Evolutionary conservation across 2,113 vertebrate species (phyloP).

Genomic region (Alethe diademata): DNA sequence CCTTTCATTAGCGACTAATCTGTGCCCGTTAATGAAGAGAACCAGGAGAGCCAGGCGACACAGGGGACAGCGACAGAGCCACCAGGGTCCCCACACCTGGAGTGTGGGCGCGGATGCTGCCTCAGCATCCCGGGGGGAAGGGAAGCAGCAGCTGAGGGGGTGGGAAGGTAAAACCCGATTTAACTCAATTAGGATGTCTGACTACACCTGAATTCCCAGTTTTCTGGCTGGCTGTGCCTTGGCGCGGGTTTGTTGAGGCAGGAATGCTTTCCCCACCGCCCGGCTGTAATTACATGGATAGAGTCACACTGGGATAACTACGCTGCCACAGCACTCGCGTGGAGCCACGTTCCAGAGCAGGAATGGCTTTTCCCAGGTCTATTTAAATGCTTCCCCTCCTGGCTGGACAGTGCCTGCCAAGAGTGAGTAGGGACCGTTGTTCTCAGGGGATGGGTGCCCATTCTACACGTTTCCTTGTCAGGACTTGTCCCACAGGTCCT

Average conservation of each 20-base stretch:
- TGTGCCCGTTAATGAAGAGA: not conserved
- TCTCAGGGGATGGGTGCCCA: not conserved
- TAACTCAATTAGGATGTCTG: not conserved
- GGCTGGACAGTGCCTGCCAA: not conserved
- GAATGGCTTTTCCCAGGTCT: not conserved
- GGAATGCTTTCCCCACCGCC: not conserved
- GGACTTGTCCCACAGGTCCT: not conserved
- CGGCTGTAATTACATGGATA: not conserved
- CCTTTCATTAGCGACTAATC: not conserved
- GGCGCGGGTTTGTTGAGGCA: not conserved
- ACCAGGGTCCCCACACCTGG: not conserved
- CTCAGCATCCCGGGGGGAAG: not conserved
- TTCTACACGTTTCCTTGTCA: rapidly evolving
- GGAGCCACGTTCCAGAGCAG: rapidly evolving
- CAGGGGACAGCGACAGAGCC: not conserved
- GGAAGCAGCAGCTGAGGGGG: not conserved
- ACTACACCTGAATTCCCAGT: not conserved
- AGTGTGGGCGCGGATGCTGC: not conserved
- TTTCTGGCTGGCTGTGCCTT: not conserved
- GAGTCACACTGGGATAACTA: not conserved
- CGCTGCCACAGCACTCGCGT: rapidly evolving
- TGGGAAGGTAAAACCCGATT: not conserved
- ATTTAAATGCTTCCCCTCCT: not conserved
- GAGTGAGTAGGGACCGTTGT: rapidly evolving
- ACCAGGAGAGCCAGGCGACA: rapidly evolving